Evolutionary conservation across 2,888 invertebrate genomes (phyloP), one percentile per base, ranked within the genome.

Genomic region (Pteria penguin): DNA sequence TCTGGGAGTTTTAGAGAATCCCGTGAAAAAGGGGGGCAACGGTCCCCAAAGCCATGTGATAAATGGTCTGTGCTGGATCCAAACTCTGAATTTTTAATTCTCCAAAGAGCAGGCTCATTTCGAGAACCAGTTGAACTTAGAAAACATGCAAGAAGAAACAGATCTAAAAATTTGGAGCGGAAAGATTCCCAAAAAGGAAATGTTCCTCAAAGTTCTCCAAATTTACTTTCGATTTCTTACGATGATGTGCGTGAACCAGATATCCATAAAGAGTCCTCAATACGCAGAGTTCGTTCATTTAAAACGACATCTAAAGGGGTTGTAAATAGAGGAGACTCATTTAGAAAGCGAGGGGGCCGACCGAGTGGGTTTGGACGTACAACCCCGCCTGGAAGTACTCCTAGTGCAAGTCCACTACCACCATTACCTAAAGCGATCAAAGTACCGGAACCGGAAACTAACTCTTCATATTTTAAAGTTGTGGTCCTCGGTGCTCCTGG

Each of bases 291-390:
- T 83, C 94, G 98, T 84, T 97, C 97, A 92, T 98, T 98, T 93
- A 96, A 96, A 88, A 97, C 97, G 87, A 97, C 97, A 31, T 96
- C 96, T 91, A 95, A 96, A 92, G 97, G 97, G 22, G 95, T 97
- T 8, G 73, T 84, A 32, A 97, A 97, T 92, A 94, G 97, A 66
- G 98, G 98, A 0, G 98, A 98, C 93, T 97, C 97, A 18, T 94
- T 98, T 78, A 95, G 96, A 81, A 94, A 96, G 60, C 94, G 96
- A 66, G 57, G 24, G 63, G 76, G 55, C 32, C 72, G 69, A 8
- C 33, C 27, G 33, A 14, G 55, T 11, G 61, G 61, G 22, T 52
- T 22, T 5, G 57, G 33, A 26, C 32, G 33, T 14, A 31, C 29
- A 22, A 68, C 62, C 2, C 68, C 62, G 27, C 62, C 62, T n/a